Base-by-base conservation (phyloP, 2,797 vertebrate genomes). In the Chaenodraco wilsoni region DNA sequence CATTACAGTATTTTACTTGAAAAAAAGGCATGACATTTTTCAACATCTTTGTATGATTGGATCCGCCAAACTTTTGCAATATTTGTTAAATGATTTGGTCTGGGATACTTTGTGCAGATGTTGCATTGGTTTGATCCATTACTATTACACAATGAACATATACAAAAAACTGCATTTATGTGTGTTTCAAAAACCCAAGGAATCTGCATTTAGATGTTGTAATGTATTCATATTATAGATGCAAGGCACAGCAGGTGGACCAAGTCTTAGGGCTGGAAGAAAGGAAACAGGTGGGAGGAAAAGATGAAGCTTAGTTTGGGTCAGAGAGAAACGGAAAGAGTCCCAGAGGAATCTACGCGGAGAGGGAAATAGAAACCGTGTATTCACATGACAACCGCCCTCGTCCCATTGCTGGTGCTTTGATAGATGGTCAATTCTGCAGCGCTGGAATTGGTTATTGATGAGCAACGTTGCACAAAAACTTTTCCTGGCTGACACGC, bases 391-490 rank as follows among this genome's bases (percentile, higher is more conserved):
- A 63, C 40, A n/a, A 23, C 37, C 17, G 16, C 52, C 41, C 43
- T 59, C 41, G 21, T 49, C 44, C 41, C 50, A 19, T 48, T 6
- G 58, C 23, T 67, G 65, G 45, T 45, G 84, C 72, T 19, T 17
- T 81, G 79, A 86, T 78, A 51, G 75, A 79, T 68, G 76, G 52
- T 59, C 56, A 62, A 63, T 60, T 74, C 72, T 69, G 75, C 84
- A 74, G 50, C 14, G 66, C 58, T 74, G 58, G 65, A 81, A 82
- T 74, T 65, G 65, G 80, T 84, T 87, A 90, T 87, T 87, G 82
- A 87, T 87, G 82, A 91, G 76, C 80, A 78, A 78, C 37, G 67
- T 21, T 75, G 77, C 75, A 76, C 64, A 86, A 84, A 59, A 85
- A 86, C 75, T 74, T 84, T 71, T 87, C 43, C 74, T 84, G 79